phyloP scores from a whole-genome alignment of 2,888 invertebrate genomes.

The Aproaerema taeniolella region DNA sequence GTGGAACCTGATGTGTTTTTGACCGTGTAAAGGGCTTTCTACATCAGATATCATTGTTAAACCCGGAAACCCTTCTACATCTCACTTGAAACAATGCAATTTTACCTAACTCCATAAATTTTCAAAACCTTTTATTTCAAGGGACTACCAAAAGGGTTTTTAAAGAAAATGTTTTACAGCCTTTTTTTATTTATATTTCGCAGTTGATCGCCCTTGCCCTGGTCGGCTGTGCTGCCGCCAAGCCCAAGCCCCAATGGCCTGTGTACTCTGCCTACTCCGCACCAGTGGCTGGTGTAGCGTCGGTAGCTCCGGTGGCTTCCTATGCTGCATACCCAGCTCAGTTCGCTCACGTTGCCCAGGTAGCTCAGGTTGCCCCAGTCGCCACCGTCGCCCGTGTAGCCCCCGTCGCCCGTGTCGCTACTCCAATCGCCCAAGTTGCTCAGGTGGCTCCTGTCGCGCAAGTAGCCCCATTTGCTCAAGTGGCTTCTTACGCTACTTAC shows the following conservation, averaged over 20 bases:
- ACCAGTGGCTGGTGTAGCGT: background rate
- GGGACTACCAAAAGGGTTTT: no score
- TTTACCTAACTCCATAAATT: no score
- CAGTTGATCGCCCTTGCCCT: slow-evolving; percentile 3
- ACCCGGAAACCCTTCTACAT: no score
- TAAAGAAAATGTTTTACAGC: no score
- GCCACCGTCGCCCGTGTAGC: background rate
- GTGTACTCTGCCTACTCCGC: background rate
- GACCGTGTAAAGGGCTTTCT: no score
- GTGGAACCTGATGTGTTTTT: no score
- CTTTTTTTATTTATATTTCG: background rate
- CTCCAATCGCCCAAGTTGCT: background rate
- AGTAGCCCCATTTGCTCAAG: background rate
- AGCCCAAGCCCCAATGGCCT: slow-evolving; percentile 14
- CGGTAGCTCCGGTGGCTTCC: background rate
- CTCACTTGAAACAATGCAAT: no score
- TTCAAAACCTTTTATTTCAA: no score
- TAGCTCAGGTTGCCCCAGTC: background rate
- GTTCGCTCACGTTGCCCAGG: background rate
- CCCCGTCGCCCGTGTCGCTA: background rate
- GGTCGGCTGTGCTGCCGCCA: slow-evolving; percentile 1
- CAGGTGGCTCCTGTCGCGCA: background rate
- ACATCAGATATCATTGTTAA: no score
- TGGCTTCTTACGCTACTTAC: background rate
- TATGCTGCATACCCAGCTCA: background rate